Percentiles rank a stretch among this genome's conserved stretches.
These are phyloP conservation scores for Chaitophorus viminalis DNA, from an alignment of 2,888 invertebrate species.

Conservation along the genomic window DNA sequence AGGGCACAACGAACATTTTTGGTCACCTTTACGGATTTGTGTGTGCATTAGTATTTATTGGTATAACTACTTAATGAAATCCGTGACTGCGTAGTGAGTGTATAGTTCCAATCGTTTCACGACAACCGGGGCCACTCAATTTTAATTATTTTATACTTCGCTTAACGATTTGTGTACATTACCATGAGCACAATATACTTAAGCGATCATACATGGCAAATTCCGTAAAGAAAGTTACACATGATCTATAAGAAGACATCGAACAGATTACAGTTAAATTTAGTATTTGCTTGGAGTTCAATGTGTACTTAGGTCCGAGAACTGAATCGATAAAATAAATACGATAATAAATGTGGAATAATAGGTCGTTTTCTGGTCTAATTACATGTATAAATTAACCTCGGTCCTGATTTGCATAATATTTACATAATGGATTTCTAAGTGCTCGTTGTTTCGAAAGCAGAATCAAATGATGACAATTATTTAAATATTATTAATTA, in stretches of 20 bases:
- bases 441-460: background rate
- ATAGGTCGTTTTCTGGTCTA: background rate
- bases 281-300: constrained; percentile 14
- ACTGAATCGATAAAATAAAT: background rate
- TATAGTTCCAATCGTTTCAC: background rate
- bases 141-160: background rate
- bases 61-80: background rate
- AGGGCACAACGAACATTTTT: too few relatives aligned
- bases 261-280: constrained; percentile 28
- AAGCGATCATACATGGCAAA: background rate
- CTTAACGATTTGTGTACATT: background rate
- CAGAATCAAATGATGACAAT: too few relatives aligned
- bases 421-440: background rate
- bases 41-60: too few relatives aligned
- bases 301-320: background rate
- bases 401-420: background rate
- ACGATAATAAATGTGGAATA: constrained; percentile 29
- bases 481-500: too few relatives aligned
- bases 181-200: background rate
- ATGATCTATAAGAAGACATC: background rate
- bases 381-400: background rate
- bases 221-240: background rate
- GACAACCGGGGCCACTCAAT: background rate
- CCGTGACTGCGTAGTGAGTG: background rate
- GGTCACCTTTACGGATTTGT: too few relatives aligned